These are phyloP conservation scores for Pseudomyrmex gracilis DNA, from an alignment of 1,140 invertebrate genomes.

Conservation along the genomic window DNA sequence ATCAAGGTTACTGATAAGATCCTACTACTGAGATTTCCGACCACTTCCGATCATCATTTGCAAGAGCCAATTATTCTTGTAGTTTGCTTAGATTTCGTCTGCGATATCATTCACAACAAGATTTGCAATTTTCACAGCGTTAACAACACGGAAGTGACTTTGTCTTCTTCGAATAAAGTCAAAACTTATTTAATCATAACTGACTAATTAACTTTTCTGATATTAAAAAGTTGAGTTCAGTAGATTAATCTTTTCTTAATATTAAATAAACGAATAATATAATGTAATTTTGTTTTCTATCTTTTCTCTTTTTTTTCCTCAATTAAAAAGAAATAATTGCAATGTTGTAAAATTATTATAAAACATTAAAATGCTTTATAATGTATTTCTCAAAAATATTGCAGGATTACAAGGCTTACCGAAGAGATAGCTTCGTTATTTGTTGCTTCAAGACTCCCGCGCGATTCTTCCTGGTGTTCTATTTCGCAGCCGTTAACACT, in stretches of 20 bases:
- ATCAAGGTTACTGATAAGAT: constrained; percentile 67
- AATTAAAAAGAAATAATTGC: no score
- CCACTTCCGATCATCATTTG: constrained; percentile 65
- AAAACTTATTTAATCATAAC: neutral
- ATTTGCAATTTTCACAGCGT: constrained; percentile 10
- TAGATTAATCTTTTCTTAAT: no score
- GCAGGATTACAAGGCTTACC: neutral
- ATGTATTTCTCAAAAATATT: neutral
- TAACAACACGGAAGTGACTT: constrained; percentile 8
- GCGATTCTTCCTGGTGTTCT: constrained; percentile 40
- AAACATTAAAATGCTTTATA: neutral
- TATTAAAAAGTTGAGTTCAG: no score
- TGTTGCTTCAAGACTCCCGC: constrained; percentile 27
- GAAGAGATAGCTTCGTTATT: neutral
- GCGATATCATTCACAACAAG: constrained; percentile 60
- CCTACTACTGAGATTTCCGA: constrained; percentile 46
- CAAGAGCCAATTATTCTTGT: constrained; percentile 34
- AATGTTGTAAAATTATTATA: no score
- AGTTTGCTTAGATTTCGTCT: constrained; percentile 33
- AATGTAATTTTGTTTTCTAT: no score
- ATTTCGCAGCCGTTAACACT: constrained; percentile 59
- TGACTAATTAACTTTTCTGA: no score
- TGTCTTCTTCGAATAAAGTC: neutral
- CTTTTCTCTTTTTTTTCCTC: no score
- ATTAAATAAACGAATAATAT: no score